phyloP scores from a whole-genome alignment of 2,888 invertebrate species.

The Cryptosula pallasiana region DNA sequence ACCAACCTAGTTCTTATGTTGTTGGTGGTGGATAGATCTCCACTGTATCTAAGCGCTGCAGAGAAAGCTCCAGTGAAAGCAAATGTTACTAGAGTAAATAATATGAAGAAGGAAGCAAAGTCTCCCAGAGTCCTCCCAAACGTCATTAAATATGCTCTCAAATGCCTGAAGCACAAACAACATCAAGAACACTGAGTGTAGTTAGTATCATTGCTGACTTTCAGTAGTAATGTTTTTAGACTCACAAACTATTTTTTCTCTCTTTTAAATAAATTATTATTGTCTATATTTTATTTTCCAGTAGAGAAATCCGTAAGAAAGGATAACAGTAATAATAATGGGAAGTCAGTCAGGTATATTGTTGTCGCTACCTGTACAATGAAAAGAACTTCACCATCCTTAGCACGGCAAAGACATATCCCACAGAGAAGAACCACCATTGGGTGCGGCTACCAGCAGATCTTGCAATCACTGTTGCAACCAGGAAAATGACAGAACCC shows the following conservation, averaged over 20 bases:
- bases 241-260: background rate
- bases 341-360: background rate
- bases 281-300: too few relatives aligned
- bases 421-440: constrained; percentile 40
- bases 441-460: too few relatives aligned
- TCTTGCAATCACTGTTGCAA: too few relatives aligned
- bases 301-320: too few relatives aligned
- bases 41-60: constrained; percentile 37
- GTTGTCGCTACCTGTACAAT: constrained; percentile 41
- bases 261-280: too few relatives aligned
- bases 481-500: too few relatives aligned
- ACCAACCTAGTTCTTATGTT: background rate
- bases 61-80: constrained; percentile 42
- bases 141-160: constrained; percentile 41
- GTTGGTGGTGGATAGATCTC: constrained; percentile 29
- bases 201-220: too few relatives aligned
- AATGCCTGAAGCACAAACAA: constrained; percentile 37
- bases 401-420: constrained; percentile 39
- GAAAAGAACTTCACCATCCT: constrained; percentile 44
- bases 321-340: background rate
- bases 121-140: constrained; percentile 38
- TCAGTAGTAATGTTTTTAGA: background rate
- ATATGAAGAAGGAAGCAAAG: constrained; percentile 38
- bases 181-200: too few relatives aligned
- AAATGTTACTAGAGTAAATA: constrained; percentile 40